These are phyloP conservation scores for Seriola quinqueradiata DNA, from an alignment of 2,113 vertebrate genomes.

Conservation along the genomic window DNA sequence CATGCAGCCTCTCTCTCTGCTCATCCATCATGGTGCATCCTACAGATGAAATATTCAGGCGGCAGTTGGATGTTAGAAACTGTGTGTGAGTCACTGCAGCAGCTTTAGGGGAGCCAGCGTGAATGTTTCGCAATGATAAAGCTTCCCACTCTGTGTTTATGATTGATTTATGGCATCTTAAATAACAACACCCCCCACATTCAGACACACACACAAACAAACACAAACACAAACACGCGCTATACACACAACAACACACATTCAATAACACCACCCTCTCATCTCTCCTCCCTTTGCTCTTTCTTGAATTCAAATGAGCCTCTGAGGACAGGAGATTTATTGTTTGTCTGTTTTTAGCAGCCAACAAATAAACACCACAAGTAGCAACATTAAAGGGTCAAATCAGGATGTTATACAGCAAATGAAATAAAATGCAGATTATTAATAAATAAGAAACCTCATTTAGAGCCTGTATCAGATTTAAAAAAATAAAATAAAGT, in stretches of 20 bases:
- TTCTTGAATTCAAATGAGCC: constrained; percentile 31
- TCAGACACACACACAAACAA: neutral
- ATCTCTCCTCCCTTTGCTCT: constrained; percentile 1
- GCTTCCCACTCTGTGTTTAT: constrained; percentile 44
- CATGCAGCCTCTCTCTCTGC: constrained; percentile 35
- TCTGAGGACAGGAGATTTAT: neutral
- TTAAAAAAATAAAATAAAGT: no score
- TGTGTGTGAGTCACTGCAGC: constrained; percentile 53
- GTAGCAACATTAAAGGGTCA: neutral
- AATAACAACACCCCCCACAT: constrained; percentile 16
- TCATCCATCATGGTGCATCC: constrained; percentile 30
- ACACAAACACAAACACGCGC: neutral
- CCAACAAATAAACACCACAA: neutral
- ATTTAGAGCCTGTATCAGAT: neutral
- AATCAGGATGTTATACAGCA: neutral
- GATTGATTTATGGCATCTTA: constrained; percentile 43
- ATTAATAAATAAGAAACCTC: neutral
- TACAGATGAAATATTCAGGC: constrained; percentile 43
- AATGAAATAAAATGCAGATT: neutral
- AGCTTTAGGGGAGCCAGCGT: constrained; percentile 36
- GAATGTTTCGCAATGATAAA: constrained; percentile 38
- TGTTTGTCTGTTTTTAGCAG: neutral
- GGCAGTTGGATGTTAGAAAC: constrained; percentile 33
- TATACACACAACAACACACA: neutral
- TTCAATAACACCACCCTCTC: neutral